These are phyloP conservation scores for Thamnophis elegans DNA, from an alignment of 2,797 vertebrate genomes.

Conservation along the genomic window DNA sequence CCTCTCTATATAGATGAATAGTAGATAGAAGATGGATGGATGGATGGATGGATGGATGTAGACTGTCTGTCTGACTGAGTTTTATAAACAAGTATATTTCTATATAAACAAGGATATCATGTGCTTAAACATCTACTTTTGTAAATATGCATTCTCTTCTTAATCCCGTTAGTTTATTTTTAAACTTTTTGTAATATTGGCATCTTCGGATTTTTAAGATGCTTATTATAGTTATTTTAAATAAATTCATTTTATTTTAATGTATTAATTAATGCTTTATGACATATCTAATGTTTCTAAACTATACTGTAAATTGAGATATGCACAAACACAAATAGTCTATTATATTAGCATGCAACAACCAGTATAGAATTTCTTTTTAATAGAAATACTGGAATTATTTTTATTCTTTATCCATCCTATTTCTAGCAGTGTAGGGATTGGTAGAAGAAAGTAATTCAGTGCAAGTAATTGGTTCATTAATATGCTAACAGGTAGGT, in stretches of 20 bases:
- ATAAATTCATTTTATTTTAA: neutral
- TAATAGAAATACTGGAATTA: neutral
- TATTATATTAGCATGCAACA: neutral
- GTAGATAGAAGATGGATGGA: no score
- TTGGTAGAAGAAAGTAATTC: neutral
- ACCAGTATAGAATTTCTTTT: neutral
- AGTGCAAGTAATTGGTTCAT: neutral
- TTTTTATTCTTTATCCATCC: neutral
- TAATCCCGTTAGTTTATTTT: neutral
- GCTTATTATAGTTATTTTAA: neutral
- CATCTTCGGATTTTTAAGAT: neutral
- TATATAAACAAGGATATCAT: neutral
- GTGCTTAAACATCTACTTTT: neutral
- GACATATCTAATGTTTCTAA: neutral
- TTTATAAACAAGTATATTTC: neutral
- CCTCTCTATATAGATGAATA: neutral
- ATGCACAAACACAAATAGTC: neutral
- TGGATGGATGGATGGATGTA: no score
- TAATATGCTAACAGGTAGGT: neutral
- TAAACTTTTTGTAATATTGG: neutral
- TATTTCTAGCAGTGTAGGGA: neutral
- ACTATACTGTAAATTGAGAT: neutral
- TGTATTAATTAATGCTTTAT: neutral
- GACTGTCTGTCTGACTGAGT: neutral
- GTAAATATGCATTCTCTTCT: neutral